Evolutionary conservation across 1,140 invertebrate species (phyloP).

Genomic region (Pollicipes pollicipes): DNA sequence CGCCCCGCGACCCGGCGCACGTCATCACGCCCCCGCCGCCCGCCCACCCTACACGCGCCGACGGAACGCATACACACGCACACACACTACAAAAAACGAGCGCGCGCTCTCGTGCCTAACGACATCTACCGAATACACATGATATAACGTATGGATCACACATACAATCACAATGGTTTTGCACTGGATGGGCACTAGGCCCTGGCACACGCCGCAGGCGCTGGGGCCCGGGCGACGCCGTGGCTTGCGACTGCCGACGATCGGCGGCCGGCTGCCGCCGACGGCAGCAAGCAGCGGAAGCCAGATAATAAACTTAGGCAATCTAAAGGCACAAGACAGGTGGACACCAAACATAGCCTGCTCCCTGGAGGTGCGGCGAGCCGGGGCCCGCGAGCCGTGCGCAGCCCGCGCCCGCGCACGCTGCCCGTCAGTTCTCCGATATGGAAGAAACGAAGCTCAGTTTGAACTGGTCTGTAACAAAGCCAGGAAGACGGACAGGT

Average conservation of each 20-base stretch:
- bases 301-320: conserved; percentile 2
- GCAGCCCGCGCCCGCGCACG: not conserved
- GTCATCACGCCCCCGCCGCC: not conserved
- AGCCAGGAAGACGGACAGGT: no score
- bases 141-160: conserved; percentile 1
- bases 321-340: not conserved
- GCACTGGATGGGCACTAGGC: not conserved
- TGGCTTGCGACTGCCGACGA: no score
- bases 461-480: not conserved
- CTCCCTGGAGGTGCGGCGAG: no score
- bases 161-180: conserved; percentile 1
- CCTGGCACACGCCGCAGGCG: no score
- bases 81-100: not conserved
- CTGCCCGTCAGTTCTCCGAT: not conserved
- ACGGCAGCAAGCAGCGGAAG: not conserved
- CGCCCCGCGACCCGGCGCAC: not conserved
- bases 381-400: not conserved
- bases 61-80: no score
- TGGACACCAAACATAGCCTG: not conserved
- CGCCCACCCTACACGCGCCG: not conserved
- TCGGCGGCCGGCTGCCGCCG: no score
- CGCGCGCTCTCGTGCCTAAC: no score
- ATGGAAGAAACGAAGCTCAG: not conserved
- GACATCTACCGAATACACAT: not conserved
- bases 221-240: no score